These are phyloP conservation scores for Microplitis demolitor DNA, from an alignment of 1,140 invertebrate species.

Conservation along the genomic window DNA sequence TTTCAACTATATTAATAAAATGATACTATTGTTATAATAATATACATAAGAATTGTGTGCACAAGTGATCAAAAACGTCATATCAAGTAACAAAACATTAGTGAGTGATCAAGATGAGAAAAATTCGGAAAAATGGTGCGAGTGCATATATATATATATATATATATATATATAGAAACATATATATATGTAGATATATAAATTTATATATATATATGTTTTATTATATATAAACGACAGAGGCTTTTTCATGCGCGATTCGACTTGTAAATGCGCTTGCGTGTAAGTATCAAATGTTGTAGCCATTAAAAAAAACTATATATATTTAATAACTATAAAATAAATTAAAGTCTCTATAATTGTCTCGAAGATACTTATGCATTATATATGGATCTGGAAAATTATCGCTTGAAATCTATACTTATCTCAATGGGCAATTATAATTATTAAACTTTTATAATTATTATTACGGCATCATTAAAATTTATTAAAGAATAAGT, in stretches of 20 bases:
- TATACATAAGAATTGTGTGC: not conserved
- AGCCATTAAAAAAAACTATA: not conserved
- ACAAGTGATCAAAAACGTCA: not conserved
- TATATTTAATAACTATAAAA: not conserved
- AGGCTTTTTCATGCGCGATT: not conserved
- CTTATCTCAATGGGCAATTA: no score
- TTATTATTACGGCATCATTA: no score
- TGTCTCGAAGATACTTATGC: no score
- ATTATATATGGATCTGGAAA: no score
- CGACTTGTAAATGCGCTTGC: not conserved
- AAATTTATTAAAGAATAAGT: no score
- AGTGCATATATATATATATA: not conserved
- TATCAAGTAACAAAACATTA: not conserved
- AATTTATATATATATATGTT: not conserved
- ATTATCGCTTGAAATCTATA: no score
- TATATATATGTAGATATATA: not conserved
- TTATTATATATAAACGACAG: not conserved
- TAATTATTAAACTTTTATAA: no score
- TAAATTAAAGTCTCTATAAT: not conserved
- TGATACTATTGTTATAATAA: not conserved
- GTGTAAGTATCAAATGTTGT: not conserved
- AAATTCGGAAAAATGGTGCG: not conserved
- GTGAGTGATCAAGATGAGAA: not conserved
- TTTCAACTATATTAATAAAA: no score
- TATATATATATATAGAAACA: not conserved